Percentiles rank a stretch among this genome's conserved stretches.
Evolutionary conservation across 37 sponge, comb jelly and placozoan genomes (phyloP).

Genomic region (Hormiphora californensis): DNA sequence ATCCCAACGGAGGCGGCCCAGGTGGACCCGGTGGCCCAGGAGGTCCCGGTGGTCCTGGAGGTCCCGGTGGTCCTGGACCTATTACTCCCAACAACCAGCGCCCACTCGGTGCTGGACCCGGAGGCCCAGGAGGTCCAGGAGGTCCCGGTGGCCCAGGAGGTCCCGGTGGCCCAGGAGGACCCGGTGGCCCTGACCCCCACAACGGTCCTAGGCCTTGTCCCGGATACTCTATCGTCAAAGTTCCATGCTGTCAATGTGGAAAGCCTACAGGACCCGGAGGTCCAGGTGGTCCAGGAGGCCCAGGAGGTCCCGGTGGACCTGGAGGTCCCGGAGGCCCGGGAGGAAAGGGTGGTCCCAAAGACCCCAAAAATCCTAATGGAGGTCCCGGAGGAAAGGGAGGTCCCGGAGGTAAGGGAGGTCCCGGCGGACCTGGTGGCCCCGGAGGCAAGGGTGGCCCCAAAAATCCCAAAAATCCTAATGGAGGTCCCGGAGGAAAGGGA

Average conservation of each 20-base stretch:
- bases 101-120: background rate
- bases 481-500: background rate
- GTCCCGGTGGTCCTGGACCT: background rate
- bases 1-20: no score
- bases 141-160: slow-evolving; percentile 4
- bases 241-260: background rate
- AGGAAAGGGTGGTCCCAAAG: background rate
- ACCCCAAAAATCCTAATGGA: background rate
- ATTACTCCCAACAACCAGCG: background rate
- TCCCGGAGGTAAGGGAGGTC: background rate
- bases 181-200: background rate
- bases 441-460: background rate
- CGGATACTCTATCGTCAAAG: slow-evolving; percentile 1
- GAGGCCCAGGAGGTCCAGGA: background rate
- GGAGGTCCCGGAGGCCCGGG: background rate
- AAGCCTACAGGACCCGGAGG: background rate
- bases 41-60: background rate
- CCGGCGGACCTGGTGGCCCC: background rate
- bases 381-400: background rate
- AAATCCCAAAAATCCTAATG: no score
- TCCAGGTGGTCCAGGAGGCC: background rate
- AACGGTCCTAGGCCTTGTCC: background rate
- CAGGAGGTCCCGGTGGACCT: background rate
- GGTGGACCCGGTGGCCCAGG: background rate
- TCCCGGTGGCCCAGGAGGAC: slow-evolving; percentile 7